phyloP scores from a whole-genome alignment of 2,888 invertebrate genomes.

The Seladonia tumulorum region DNA sequence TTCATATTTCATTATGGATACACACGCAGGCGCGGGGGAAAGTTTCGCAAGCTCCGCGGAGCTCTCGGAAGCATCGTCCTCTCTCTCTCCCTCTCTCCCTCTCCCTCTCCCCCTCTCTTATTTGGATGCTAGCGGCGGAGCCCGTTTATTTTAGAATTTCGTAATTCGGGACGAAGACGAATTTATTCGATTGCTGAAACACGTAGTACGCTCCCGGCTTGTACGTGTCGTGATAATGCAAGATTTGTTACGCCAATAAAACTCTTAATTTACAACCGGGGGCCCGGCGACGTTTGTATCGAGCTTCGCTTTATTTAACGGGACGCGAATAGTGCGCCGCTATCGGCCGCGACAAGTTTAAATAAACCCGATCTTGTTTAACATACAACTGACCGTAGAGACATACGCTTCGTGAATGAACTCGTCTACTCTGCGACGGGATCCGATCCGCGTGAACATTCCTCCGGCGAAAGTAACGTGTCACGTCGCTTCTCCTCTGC shows the following conservation, averaged over 20 bases:
- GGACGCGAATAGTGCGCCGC: neutral
- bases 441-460: neutral
- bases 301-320: slow-evolving; percentile 37
- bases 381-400: neutral
- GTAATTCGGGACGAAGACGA: slow-evolving; percentile 67
- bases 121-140: slow-evolving; percentile 51
- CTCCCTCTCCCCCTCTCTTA: neutral
- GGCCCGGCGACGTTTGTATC: slow-evolving; percentile 6
- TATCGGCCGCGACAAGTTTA: slow-evolving; percentile 19
- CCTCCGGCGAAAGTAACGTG: neutral
- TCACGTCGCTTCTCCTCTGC: too few relatives aligned
- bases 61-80: slow-evolving; percentile 3
- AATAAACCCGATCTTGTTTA: slow-evolving; percentile 22
- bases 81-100: too few relatives aligned
- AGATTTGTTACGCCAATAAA: slow-evolving; percentile 56
- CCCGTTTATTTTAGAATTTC: slow-evolving; percentile 68
- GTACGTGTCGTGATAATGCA: slow-evolving; percentile 49
- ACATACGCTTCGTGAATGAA: slow-evolving; percentile 8
- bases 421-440: neutral
- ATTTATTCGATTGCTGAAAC: slow-evolving; percentile 67
- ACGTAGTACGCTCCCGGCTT: slow-evolving; percentile 52
- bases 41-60: slow-evolving; percentile 64
- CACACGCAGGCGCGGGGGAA: slow-evolving; percentile 48
- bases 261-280: slow-evolving; percentile 43
- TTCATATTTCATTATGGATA: slow-evolving; percentile 39